Evolutionary conservation across 2,888 invertebrate genomes (phyloP), one percentile per base, ranked within the genome.

Genomic region (Lacanobia wlatinum): DNA sequence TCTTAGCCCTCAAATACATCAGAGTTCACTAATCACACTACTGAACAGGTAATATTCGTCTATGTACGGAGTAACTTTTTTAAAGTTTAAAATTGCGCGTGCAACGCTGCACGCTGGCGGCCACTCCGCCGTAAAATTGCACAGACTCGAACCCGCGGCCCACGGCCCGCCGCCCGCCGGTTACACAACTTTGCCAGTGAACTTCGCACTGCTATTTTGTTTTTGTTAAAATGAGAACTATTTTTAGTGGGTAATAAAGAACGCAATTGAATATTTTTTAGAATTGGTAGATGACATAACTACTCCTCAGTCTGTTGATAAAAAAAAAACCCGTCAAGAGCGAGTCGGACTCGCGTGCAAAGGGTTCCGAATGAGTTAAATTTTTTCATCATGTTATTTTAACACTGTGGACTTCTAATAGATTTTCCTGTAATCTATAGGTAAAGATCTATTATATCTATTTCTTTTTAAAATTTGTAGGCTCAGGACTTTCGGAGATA

Each of bases 71-170:
- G 46, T 84, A 91, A 91, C 87, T 91, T 92, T 92, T 87, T 86
- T 83, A 83, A 91, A 92, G 90, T 92, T 92, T 88, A 84, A 92
- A 92, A 92, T 92, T 93, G 91, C 90, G 82, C 85, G 84, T 85
- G 78, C 81, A 73, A 81, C 80, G 81, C 60, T 70, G 82, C n/a
- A n/a, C n/a, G n/a, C 78, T 63, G 60, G 83, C 77, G 67, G 73
- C 85, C 87, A 86, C 84, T 88, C 83, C 87, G 87, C 82, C 88
- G 90, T 90, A 87, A 93, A 92, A 91, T 91, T 90, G 89, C 88
- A 85, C 85, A 77, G 86, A 87, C 87, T 92, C 89, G 89, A 89
- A 90, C 90, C 86, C 81, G 74, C 84, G 82, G 83, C 88, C 86
- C 81, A 74, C 84, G 82, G 83, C 88, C 86, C 81, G 73, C 84